A percentile compares a stretch with the other conserved stretches of the same genome.
These are phyloP conservation scores for Apotomis capreana DNA, from an alignment of 2,888 invertebrate genomes.

Conservation along the genomic window DNA sequence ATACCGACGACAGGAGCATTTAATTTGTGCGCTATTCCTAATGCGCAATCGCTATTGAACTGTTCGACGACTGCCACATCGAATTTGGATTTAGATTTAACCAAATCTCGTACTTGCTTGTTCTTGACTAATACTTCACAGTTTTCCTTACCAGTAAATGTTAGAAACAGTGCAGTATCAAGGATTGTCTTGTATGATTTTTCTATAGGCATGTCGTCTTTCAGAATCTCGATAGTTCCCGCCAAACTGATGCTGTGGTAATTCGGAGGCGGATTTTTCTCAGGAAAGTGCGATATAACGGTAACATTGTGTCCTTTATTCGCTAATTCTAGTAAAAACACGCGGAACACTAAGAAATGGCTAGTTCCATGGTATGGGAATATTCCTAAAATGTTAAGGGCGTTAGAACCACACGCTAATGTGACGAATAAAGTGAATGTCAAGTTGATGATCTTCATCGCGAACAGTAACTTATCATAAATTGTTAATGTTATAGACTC, in stretches of 20 bases:
- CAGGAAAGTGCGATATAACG: slow-evolving; percentile 86
- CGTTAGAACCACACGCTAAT: slow-evolving; percentile 47
- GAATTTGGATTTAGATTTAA: slow-evolving; percentile 78
- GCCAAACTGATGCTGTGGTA: slow-evolving; percentile 84
- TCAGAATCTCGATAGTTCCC: slow-evolving; percentile 55
- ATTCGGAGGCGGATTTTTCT: slow-evolving; percentile 72
- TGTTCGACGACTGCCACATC: slow-evolving; percentile 88
- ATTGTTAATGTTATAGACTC: neutral
- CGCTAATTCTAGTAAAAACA: slow-evolving; percentile 83
- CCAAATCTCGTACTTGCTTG: slow-evolving; percentile 64
- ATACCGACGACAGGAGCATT: slow-evolving; percentile 84
- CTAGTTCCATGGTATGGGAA: slow-evolving; percentile 88
- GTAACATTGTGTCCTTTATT: slow-evolving; percentile 86
- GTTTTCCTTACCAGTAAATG: slow-evolving; percentile 55
- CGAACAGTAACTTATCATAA: neutral
- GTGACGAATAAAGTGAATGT: slow-evolving; percentile 50
- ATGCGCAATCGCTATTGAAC: slow-evolving; percentile 88
- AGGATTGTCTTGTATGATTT: slow-evolving; percentile 58
- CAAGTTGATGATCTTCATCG: slow-evolving; percentile 49
- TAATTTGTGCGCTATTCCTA: slow-evolving; percentile 86
- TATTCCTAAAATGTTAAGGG: slow-evolving; percentile 83
- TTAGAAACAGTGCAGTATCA: slow-evolving; percentile 51
- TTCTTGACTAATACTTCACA: slow-evolving; percentile 69
- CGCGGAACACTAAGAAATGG: slow-evolving; percentile 86
- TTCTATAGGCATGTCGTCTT: slow-evolving; percentile 56